These are phyloP conservation scores for Lonchura striata DNA, from an alignment of 2,113 vertebrate genomes.

Conservation along the genomic window DNA sequence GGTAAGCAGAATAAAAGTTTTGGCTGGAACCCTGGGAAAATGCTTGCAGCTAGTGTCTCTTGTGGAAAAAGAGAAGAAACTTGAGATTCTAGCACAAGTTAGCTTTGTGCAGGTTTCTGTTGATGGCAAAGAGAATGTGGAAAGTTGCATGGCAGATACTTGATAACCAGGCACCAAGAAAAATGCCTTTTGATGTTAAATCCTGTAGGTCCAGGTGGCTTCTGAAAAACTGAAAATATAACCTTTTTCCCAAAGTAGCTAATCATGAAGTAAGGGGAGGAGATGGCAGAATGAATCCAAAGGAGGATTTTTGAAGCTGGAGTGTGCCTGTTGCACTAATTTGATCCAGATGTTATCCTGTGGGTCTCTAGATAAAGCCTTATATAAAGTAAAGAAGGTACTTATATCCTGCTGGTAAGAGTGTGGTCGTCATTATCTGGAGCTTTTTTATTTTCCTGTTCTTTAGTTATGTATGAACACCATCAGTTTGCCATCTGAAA, in stretches of 20 bases:
- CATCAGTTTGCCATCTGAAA: neutral
- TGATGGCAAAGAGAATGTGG: conserved; percentile 29
- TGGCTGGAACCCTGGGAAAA: conserved; percentile 80
- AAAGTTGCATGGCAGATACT: conserved; percentile 35
- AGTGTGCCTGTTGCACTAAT: neutral
- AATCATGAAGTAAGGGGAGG: neutral
- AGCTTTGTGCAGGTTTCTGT: conserved; percentile 67
- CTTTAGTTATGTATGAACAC: neutral
- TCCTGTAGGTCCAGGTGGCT: neutral
- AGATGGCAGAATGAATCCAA: neutral
- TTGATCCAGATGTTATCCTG: neutral
- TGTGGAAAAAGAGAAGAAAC: conserved; percentile 66
- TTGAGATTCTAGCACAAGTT: conserved; percentile 67
- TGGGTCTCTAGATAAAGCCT: neutral
- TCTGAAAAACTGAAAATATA: neutral
- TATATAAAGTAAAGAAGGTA: neutral
- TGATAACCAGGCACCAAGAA: conserved; percentile 26
- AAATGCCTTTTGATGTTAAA: conserved; percentile 31
- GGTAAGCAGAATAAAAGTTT: conserved; percentile 59
- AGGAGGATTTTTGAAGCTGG: neutral
- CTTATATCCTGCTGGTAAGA: neutral
- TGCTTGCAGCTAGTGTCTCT: conserved; percentile 48
- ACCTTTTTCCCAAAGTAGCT: neutral
- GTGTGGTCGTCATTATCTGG: neutral
- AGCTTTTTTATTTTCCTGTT: neutral